These are phyloP conservation scores for Meles meles DNA, from an alignment of 2,113 vertebrate species.

Conservation along the genomic window DNA sequence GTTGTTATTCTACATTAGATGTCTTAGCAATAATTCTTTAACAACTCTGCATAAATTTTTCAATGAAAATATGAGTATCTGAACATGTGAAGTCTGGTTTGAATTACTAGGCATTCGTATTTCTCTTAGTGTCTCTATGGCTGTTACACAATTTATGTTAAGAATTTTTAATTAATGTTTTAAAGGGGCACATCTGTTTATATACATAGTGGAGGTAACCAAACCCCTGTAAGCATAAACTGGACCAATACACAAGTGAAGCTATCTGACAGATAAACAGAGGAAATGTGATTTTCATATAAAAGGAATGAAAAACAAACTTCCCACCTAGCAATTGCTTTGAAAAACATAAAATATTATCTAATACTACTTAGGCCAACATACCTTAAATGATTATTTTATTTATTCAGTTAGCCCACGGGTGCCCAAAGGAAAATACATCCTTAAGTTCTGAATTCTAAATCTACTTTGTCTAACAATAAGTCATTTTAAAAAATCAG, in stretches of 20 bases:
- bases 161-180: slow-evolving; percentile 22
- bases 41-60: slow-evolving; percentile 30
- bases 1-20: neutral
- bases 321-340: neutral
- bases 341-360: neutral
- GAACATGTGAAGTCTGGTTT: neutral
- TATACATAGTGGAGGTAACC: neutral
- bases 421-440: neutral
- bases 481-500: neutral
- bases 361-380: neutral
- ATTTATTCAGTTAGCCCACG: neutral
- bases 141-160: neutral
- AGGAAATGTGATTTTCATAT: neutral
- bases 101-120: neutral
- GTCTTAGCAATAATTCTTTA: neutral
- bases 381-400: neutral
- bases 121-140: neutral
- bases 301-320: slow-evolving; percentile 12
- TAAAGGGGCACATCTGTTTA: neutral
- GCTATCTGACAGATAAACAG: neutral
- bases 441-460: neutral
- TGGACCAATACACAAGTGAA: neutral
- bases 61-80: slow-evolving; percentile 18
- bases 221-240: slow-evolving; percentile 24
- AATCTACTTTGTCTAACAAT: slow-evolving; percentile 28